Evolutionary conservation across 2,797 vertebrate genomes (phyloP).

Genomic region (Oryzias sinensis): DNA sequence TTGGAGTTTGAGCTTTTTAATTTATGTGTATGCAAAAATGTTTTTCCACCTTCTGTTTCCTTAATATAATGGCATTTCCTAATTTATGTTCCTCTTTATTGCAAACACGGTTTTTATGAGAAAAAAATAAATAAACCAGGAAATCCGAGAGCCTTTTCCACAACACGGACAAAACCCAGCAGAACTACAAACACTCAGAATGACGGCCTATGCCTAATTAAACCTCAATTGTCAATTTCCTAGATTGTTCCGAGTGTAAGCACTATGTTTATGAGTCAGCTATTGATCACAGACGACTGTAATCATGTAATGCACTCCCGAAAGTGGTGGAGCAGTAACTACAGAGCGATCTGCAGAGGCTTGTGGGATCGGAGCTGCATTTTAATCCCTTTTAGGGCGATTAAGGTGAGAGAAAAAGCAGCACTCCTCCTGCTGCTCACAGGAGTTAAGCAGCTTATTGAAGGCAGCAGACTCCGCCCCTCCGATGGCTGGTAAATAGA

Average conservation of each 20-base stretch:
- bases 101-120: constrained; percentile 30
- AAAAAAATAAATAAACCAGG: constrained; percentile 32
- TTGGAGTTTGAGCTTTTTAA: too few relatives aligned
- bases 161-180: constrained; percentile 24
- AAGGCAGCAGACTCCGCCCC: constrained; percentile 11
- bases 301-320: constrained; percentile 52
- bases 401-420: constrained; percentile 32
- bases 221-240: constrained; percentile 52
- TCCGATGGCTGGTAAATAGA: constrained; percentile 26
- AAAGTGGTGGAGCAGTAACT: constrained; percentile 52
- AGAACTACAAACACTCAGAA: constrained; percentile 36
- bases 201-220: constrained; percentile 59
- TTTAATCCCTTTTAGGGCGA: constrained; percentile 49
- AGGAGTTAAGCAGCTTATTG: constrained; percentile 20
- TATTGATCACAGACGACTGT: constrained; percentile 57
- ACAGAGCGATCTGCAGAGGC: constrained; percentile 45
- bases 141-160: constrained; percentile 14
- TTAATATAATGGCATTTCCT: too few relatives aligned
- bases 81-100: too few relatives aligned
- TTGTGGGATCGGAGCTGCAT: constrained; percentile 26
- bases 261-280: constrained; percentile 50
- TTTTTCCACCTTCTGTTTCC: too few relatives aligned
- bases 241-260: constrained; percentile 49
- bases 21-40: too few relatives aligned
- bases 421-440: constrained; percentile 16